phyloP scores from a whole-genome alignment of 2,113 vertebrate genomes.

The Gambusia holbrooki region DNA sequence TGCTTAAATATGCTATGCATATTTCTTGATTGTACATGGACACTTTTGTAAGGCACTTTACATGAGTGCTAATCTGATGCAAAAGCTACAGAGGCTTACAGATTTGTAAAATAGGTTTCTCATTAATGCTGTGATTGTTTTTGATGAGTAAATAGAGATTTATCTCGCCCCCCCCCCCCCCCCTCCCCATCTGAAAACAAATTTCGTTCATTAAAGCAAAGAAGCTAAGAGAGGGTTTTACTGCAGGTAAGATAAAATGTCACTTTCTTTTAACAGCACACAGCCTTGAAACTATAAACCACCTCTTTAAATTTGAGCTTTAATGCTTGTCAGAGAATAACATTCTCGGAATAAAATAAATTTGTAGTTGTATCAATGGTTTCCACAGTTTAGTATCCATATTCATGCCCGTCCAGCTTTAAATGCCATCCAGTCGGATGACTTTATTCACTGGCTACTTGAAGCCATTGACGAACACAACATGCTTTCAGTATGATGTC shows the following conservation, averaged over 20 bases:
- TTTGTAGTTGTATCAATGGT: neutral
- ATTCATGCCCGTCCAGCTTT: neutral
- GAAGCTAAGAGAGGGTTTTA: neutral
- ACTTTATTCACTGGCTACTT: conserved; percentile 32
- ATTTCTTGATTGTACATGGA: no score
- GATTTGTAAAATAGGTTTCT: no score
- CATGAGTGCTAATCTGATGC: no score
- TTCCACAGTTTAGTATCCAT: neutral
- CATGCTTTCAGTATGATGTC: conserved; percentile 66
- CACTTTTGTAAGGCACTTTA: no score
- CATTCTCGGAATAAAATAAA: neutral
- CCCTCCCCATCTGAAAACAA: no score
- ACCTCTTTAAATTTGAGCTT: neutral
- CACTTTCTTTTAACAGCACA: neutral
- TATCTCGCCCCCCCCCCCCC: no score
- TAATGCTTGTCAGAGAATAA: neutral
- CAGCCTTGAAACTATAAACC: neutral
- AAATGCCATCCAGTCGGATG: conserved; percentile 35
- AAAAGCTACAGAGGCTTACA: no score
- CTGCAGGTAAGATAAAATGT: neutral
- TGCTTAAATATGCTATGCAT: no score
- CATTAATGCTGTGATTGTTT: no score
- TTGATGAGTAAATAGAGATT: no score
- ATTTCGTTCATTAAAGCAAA: neutral
- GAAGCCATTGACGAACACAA: conserved; percentile 42